Percentiles rank a stretch among this genome's conserved stretches.
phyloP scores from a whole-genome alignment of 2,888 invertebrate genomes.

The Lasioglossum marginatum region DNA sequence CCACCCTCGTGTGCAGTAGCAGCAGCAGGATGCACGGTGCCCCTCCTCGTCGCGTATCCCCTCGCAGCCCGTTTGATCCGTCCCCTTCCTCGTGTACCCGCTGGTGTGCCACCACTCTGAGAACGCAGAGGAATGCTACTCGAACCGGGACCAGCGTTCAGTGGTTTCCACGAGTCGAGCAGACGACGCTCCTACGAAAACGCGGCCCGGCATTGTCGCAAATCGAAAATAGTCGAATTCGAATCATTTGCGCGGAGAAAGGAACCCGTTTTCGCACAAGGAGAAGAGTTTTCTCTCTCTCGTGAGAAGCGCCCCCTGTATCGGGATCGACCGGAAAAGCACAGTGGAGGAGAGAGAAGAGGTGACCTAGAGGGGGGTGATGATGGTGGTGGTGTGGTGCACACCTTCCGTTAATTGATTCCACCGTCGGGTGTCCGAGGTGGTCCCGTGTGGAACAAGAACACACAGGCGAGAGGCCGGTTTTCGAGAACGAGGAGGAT shows the following conservation, averaged over 20 bases:
- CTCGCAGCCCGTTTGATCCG: constrained; percentile 11
- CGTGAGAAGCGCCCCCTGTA: constrained; percentile 34
- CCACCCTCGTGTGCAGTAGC: constrained; percentile 55
- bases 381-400: neutral
- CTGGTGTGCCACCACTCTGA: constrained; percentile 59
- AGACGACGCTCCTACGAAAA: constrained; percentile 61
- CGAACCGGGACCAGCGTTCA: constrained; percentile 73
- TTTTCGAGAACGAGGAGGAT: constrained; percentile 11
- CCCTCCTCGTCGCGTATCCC: constrained; percentile 6
- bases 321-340: constrained; percentile 4
- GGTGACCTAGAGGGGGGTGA: neutral
- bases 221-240: neutral
- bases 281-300: neutral
- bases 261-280: neutral
- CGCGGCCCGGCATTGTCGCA: neutral
- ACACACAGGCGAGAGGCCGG: constrained; percentile 10
- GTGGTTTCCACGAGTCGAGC: constrained; percentile 76
- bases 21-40: neutral
- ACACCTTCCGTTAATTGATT: constrained; percentile 24
- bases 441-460: neutral
- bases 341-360: neutral
- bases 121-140: constrained; percentile 63
- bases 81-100: constrained; percentile 9
- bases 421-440: neutral
- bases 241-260: neutral